Percentiles rank a stretch among this genome's conserved stretches.
phyloP scores from a whole-genome alignment of 2,797 vertebrate species.

The Knipowitschia caucasica region DNA sequence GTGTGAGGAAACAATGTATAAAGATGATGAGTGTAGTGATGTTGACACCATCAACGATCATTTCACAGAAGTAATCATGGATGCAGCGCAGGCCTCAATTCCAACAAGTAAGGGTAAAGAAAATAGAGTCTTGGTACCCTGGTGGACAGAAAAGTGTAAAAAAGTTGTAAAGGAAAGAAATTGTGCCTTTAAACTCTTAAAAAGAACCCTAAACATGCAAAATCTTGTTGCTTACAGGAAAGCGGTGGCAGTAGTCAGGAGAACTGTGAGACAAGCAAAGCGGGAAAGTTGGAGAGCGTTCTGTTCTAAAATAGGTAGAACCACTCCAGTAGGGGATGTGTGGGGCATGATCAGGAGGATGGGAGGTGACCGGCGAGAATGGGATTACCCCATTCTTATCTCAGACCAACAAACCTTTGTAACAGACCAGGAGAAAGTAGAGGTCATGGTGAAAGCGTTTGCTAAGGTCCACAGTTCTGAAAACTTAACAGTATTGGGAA shows the following conservation, averaged over 20 bases:
- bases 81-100: not conserved
- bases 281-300: not conserved
- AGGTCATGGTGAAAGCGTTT: too few species aligned
- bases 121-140: not conserved
- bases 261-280: not conserved
- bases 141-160: not conserved
- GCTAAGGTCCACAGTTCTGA: too few species aligned
- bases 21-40: not conserved
- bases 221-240: not conserved
- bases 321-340: too few species aligned
- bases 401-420: too few species aligned
- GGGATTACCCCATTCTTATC: too few species aligned
- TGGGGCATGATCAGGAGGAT: too few species aligned
- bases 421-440: too few species aligned
- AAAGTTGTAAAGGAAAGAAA: too few species aligned
- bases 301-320: not conserved
- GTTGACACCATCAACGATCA: not conserved
- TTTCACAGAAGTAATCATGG: not conserved
- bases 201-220: not conserved
- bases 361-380: too few species aligned
- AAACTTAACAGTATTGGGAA: not conserved
- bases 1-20: not conserved
- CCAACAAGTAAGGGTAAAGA: not conserved
- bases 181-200: too few species aligned
- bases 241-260: not conserved